Evolutionary conservation across 1,140 invertebrate genomes (phyloP).

Genomic region (Drosophila watanabei): DNA sequence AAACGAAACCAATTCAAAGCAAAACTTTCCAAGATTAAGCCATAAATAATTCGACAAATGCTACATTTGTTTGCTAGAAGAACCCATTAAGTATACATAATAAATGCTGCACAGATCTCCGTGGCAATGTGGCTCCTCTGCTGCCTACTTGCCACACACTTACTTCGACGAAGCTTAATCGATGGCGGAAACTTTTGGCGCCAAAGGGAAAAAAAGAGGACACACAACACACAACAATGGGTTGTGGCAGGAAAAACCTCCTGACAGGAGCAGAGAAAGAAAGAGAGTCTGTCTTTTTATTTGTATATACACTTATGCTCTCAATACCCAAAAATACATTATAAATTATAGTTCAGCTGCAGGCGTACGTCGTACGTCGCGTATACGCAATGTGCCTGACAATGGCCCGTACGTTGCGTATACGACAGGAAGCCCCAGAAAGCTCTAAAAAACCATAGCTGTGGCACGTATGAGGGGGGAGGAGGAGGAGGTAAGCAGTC

Average conservation of each 20-base stretch:
- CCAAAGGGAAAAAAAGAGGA: background rate
- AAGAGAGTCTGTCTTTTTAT: background rate
- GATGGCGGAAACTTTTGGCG: conserved; percentile 19
- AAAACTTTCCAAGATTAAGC: conserved; percentile 50
- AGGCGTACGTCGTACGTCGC: conserved; percentile 56
- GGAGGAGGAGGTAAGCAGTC: conserved; percentile 46
- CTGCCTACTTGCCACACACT: background rate
- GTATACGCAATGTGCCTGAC: conserved; percentile 76
- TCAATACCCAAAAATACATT: conserved; percentile 65
- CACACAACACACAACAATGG: conserved; percentile 5
- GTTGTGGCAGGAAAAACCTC: background rate
- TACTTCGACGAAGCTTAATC: conserved; percentile 7
- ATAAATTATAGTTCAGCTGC: conserved; percentile 74
- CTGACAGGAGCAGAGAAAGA: background rate
- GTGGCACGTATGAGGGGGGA: conserved; percentile 32
- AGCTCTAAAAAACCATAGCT: conserved; percentile 22
- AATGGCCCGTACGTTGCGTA: conserved; percentile 47
- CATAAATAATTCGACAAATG: conserved; percentile 57
- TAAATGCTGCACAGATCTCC: conserved; percentile 17
- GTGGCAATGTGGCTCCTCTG: conserved; percentile 1
- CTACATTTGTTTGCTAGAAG: conserved; percentile 31
- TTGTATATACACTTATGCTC: conserved; percentile 17
- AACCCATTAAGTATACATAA: conserved; percentile 17
- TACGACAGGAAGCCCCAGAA: conserved; percentile 60
- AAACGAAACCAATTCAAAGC: conserved; percentile 18